A percentile compares a stretch with the other conserved stretches of the same genome.
Evolutionary conservation across 53 echinoderm and acorn worm genomes (phyloP).

Genomic region (Patiria pectinifera): DNA sequence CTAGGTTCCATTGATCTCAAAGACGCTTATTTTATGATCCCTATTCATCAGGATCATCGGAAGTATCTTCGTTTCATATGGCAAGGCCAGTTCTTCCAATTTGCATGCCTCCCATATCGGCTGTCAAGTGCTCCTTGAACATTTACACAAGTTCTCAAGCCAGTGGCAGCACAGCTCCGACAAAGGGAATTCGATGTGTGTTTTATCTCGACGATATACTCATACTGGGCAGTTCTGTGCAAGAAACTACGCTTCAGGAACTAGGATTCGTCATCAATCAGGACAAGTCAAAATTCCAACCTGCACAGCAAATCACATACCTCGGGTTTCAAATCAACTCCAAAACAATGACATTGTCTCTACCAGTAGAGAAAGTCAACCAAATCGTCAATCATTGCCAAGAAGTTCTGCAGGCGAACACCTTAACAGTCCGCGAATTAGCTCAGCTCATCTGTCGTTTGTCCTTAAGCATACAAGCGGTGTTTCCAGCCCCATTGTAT

Average conservation of each 20-base stretch:
- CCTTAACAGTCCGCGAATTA: slow-evolving; percentile 16
- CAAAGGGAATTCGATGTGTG: slow-evolving; percentile 26
- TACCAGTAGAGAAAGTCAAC: slow-evolving; percentile 53
- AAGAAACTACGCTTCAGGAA: neutral
- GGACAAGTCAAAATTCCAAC: slow-evolving; percentile 52
- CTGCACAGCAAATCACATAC: slow-evolving; percentile 59
- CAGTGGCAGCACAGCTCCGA: slow-evolving; percentile 17
- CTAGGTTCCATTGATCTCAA: slow-evolving; percentile 24
- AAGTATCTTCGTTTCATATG: slow-evolving; percentile 14
- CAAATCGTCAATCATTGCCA: slow-evolving; percentile 47
- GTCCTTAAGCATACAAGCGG: neutral
- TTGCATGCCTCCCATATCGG: neutral
- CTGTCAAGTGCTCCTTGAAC: slow-evolving; percentile 23
- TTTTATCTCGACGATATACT: slow-evolving; percentile 13
- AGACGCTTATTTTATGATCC: neutral
- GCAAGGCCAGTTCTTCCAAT: slow-evolving; percentile 11
- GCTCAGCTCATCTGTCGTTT: slow-evolving; percentile 52
- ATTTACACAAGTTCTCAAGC: slow-evolving; percentile 12
- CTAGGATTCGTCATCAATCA: neutral
- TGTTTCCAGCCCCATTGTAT: too few relatives aligned
- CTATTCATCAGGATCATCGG: slow-evolving; percentile 1
- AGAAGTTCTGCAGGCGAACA: neutral
- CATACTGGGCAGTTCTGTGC: neutral
- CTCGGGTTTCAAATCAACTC: slow-evolving; percentile 29
- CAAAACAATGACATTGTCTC: slow-evolving; percentile 28